Conservation (phyloP, 2,113 vertebrate genomes). For the Macrotus californicus region DNA sequence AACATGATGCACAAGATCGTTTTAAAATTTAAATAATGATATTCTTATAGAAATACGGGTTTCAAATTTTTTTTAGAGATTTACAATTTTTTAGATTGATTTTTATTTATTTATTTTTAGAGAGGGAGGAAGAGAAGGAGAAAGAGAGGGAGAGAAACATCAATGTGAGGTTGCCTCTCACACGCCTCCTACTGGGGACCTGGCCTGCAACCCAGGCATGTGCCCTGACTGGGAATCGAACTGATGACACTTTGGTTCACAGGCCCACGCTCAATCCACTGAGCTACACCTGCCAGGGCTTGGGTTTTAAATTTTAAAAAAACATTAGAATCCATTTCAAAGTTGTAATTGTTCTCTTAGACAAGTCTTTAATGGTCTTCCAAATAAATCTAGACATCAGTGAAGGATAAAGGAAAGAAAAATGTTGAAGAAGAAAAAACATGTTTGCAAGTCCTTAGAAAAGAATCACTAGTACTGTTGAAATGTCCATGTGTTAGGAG, state of each 20-base stretch:
- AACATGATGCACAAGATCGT: not conserved
- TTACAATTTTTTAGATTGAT: too few species aligned
- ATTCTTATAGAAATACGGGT: not conserved
- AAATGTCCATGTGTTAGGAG: not conserved
- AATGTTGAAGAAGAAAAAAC: not conserved
- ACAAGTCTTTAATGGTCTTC: not conserved
- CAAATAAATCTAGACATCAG: not conserved
- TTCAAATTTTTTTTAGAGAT: not conserved
- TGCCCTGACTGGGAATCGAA: too few species aligned
- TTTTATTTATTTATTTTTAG: too few species aligned
- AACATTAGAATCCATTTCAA: conserved; percentile 5
- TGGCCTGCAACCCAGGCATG: too few species aligned
- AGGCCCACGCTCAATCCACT: too few species aligned
- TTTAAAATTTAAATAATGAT: conserved; percentile 8
- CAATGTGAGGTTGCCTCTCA: too few species aligned
- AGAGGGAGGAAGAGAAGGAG: too few species aligned
- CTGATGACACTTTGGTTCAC: too few species aligned
- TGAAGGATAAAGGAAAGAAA: not conserved
- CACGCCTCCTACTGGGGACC: too few species aligned
- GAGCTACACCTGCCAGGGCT: too few species aligned
- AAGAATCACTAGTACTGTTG: not conserved
- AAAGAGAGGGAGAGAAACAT: too few species aligned
- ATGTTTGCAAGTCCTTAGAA: not conserved
- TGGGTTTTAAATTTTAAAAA: conserved; percentile 6
- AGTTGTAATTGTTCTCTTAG: not conserved